phyloP scores from a whole-genome alignment of 23 tunicate species.

The Trididemnum nubilum region DNA sequence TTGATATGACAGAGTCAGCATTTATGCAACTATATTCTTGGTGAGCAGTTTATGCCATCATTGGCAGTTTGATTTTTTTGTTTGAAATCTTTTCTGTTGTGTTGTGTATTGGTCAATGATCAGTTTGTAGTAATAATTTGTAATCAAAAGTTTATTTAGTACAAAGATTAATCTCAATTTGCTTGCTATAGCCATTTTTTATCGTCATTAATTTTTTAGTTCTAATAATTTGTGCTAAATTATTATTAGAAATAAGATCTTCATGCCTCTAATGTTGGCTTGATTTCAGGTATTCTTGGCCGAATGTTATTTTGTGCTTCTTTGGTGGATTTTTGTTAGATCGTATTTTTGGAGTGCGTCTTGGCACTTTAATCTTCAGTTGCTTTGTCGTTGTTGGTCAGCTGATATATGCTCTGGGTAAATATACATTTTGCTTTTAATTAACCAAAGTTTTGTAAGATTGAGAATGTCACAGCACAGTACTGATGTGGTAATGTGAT shows the following conservation, averaged over 20 bases:
- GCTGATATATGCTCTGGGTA: constrained; percentile 71
- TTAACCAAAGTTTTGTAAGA: not conserved
- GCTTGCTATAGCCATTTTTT: too few relatives aligned
- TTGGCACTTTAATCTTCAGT: constrained; percentile 76
- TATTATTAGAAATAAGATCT: too few relatives aligned
- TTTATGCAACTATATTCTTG: constrained; percentile 95
- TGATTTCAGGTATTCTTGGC: constrained; percentile 84
- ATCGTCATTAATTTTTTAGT: too few relatives aligned
- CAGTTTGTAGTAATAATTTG: too few relatives aligned
- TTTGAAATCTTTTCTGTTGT: not conserved
- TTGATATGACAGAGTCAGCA: constrained; percentile 71
- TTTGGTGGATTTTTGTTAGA: constrained; percentile 90
- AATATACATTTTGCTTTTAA: not conserved
- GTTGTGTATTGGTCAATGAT: not conserved
- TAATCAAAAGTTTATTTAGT: not conserved
- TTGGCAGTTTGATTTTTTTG: too few relatives aligned
- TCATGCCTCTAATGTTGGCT: too few relatives aligned
- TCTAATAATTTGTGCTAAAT: too few relatives aligned
- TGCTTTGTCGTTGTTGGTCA: constrained; percentile 70
- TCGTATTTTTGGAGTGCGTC: constrained; percentile 72
- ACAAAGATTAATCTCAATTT: not conserved
- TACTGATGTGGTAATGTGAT: too few relatives aligned
- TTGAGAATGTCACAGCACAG: not conserved
- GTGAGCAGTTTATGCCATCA: constrained; percentile 40
- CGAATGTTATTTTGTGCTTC: constrained; percentile 83